A percentile compares a stretch with the other conserved stretches of the same genome.
Evolutionary conservation across 2,888 invertebrate genomes (phyloP).

Genomic region (Eupithecia subfuscata): DNA sequence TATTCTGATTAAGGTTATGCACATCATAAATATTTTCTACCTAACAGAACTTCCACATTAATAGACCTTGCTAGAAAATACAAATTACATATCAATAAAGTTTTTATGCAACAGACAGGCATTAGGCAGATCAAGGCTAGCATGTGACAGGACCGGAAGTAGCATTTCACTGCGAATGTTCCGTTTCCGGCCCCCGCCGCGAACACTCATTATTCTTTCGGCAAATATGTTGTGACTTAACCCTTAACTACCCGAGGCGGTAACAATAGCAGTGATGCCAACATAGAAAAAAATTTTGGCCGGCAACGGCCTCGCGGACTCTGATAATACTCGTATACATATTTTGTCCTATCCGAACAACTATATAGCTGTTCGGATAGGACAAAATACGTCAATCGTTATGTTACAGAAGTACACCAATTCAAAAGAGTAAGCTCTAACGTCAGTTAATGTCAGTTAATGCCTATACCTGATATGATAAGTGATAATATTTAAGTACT

Average conservation of each 20-base stretch:
- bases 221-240: slow-evolving; percentile 82
- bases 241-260: slow-evolving; percentile 65
- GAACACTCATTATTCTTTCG: slow-evolving; percentile 79
- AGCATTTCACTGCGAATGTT: slow-evolving; percentile 74
- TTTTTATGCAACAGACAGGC: slow-evolving; percentile 20
- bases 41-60: not conserved
- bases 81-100: slow-evolving; percentile 16
- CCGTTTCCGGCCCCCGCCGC: slow-evolving; percentile 71
- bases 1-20: not conserved
- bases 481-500: too few relatives aligned
- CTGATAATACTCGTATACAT: not conserved
- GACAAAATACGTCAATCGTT: not conserved
- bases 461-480: too few relatives aligned
- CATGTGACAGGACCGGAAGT: slow-evolving; percentile 72
- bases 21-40: too few relatives aligned
- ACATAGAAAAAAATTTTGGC: slow-evolving; percentile 2
- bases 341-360: too few relatives aligned
- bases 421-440: not conserved
- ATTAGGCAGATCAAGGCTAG: slow-evolving; percentile 35
- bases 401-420: not conserved
- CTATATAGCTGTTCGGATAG: not conserved
- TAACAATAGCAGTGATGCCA: slow-evolving; percentile 52
- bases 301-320: not conserved
- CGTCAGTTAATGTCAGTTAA: too few relatives aligned
- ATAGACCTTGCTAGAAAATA: not conserved